Conservation (phyloP, 2,888 invertebrate genomes). For the Eristalis pertinax region DNA sequence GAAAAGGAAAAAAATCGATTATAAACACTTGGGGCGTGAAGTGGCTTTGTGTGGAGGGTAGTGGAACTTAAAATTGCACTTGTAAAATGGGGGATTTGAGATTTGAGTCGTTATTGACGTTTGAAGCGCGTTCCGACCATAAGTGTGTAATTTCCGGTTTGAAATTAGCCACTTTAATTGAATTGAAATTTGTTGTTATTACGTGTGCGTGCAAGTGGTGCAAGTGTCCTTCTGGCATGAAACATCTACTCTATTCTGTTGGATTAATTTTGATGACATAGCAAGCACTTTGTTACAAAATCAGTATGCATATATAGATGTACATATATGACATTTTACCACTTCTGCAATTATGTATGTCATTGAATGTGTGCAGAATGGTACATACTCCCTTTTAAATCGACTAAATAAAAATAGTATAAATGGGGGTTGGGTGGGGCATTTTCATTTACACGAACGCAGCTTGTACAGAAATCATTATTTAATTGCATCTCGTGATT, state of each 20-base stretch:
- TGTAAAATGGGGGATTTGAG: constrained; percentile 30
- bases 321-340: no score
- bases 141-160: constrained; percentile 52
- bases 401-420: no score
- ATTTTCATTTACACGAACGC: no score
- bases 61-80: constrained; percentile 43
- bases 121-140: constrained; percentile 23
- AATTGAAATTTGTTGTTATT: constrained; percentile 15
- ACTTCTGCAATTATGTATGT: neutral
- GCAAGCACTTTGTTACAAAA: neutral
- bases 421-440: no score
- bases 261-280: neutral
- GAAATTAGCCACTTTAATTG: constrained; percentile 49
- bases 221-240: neutral
- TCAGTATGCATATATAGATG: no score
- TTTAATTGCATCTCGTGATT: no score
- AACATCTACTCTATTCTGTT: neutral
- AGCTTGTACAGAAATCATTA: no score
- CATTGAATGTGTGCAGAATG: no score
- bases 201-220: neutral
- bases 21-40: constrained; percentile 57
- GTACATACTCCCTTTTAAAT: no score
- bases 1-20: constrained; percentile 54
- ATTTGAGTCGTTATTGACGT: constrained; percentile 39
- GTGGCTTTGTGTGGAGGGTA: constrained; percentile 37